Base-by-base conservation (phyloP, 2,888 invertebrate species). In the Microplitis manilae region DNA sequence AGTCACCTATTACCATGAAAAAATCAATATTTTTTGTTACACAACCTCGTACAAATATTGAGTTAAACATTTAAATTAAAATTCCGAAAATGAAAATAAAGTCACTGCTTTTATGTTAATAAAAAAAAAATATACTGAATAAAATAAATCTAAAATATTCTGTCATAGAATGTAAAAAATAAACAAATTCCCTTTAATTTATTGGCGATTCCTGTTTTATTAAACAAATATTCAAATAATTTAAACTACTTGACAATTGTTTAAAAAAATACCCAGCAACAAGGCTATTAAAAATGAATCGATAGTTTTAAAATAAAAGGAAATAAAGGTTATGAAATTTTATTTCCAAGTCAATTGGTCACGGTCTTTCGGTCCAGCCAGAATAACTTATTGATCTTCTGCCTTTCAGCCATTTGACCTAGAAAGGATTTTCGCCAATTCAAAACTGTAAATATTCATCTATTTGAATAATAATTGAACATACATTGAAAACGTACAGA, bases 311-410 rank as follows among this genome's bases (percentile, higher is more conserved):
- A 9, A 13, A 8, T 50, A 5, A 50, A 50, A 50, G 50, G 8
- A 50, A 30, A 30, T 30, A 30, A 30, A 30, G 6, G 5, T 17
- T 20, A 62, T n/a, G 8, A 15, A 62, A 62, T 20, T 62, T 15
- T 39, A 39, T 62, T 62, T 61, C 9, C 39, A 30, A 9, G 17
- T 62, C 40, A 62, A 60, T 62, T 38, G 72, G 62, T 62, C 59
- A 59, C 59, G 5, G 59, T 59, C 30, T 59, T 70, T 70, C 30
- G 59, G 70, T 9, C 9, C 70, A 70, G 20, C 59, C 59, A 59
- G 59, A 30, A 60, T 70, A 70, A 30, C 60, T 70, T 59, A 70
- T 70, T 70, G 60, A 70, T 70, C 59, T 60, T 9, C 6, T 20
- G 41, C 41, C 40, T 70, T 17, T 30, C 30, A 30, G 30, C 20